These are phyloP conservation scores for Chrysocyon brachyurus DNA, from an alignment of 2,797 vertebrate genomes.

Conservation along the genomic window DNA sequence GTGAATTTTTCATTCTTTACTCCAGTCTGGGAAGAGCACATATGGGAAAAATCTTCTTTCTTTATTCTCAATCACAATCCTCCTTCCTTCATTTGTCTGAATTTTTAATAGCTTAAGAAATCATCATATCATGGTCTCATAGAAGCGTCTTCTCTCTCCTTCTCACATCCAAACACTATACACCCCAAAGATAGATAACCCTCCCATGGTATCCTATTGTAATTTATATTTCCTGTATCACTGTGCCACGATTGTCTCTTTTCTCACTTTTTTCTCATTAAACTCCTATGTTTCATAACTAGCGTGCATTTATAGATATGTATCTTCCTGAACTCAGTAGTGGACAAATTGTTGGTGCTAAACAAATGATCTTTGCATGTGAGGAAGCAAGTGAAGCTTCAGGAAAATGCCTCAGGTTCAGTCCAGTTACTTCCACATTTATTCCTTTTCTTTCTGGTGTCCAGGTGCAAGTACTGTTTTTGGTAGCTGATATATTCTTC, in stretches of 20 bases:
- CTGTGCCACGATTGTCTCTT: background rate
- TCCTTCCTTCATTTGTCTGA: background rate
- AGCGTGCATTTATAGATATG: background rate
- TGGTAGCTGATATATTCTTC: background rate
- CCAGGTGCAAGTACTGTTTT: background rate
- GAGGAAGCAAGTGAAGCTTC: background rate
- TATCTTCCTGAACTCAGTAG: background rate
- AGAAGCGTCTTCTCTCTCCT: background rate
- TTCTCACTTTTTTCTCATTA: background rate
- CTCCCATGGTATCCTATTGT: background rate
- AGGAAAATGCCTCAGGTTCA: background rate
- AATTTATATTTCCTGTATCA: background rate
- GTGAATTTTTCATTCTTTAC: background rate
- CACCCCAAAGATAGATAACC: background rate
- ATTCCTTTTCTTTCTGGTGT: background rate
- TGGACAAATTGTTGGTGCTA: background rate
- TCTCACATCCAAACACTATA: background rate
- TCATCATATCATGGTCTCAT: background rate
- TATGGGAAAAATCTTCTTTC: background rate
- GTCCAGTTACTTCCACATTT: background rate
- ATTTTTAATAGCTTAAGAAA: background rate
- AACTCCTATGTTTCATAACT: background rate
- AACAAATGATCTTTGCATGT: background rate
- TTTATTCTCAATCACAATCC: background rate
- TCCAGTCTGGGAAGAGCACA: background rate